phyloP scores from a whole-genome alignment of 2,888 invertebrate genomes.

The Limnephilus marmoratus region DNA sequence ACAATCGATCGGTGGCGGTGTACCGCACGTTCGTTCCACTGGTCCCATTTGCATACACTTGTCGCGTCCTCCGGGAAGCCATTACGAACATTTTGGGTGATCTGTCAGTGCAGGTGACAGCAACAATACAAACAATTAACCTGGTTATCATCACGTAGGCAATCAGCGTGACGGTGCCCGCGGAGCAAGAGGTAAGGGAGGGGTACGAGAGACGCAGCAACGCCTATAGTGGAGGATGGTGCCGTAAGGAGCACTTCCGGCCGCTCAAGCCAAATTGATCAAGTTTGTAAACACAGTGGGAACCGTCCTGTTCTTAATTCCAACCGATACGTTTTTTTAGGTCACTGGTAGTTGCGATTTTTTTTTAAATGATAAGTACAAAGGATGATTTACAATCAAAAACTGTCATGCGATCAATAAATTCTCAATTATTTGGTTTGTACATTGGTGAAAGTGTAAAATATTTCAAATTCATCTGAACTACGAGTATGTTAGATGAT shows the following conservation, averaged over 20 bases:
- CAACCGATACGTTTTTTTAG: neutral
- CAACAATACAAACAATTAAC: constrained; percentile 19
- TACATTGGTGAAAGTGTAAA: too few relatives aligned
- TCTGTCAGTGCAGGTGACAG: neutral
- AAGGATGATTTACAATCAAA: too few relatives aligned
- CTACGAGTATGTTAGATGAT: too few relatives aligned
- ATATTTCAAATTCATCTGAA: too few relatives aligned
- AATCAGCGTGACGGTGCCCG: neutral
- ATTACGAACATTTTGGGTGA: constrained; percentile 3
- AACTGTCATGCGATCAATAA: too few relatives aligned
- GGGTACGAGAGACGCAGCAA: neutral
- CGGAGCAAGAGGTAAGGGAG: neutral
- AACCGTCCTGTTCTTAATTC: neutral
- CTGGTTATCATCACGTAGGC: constrained; percentile 33
- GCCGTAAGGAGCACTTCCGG: neutral
- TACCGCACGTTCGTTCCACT: constrained; percentile 16
- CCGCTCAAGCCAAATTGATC: neutral
- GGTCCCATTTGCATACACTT: constrained; percentile 34
- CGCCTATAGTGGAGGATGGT: neutral
- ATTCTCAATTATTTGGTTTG: too few relatives aligned
- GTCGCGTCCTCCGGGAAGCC: constrained; percentile 22
- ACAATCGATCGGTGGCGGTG: neutral
- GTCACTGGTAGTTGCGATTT: too few relatives aligned
- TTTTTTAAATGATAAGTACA: too few relatives aligned
- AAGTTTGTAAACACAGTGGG: neutral